phyloP scores from a whole-genome alignment of 2,797 vertebrate genomes.

The Sebastes taczanowskii region DNA sequence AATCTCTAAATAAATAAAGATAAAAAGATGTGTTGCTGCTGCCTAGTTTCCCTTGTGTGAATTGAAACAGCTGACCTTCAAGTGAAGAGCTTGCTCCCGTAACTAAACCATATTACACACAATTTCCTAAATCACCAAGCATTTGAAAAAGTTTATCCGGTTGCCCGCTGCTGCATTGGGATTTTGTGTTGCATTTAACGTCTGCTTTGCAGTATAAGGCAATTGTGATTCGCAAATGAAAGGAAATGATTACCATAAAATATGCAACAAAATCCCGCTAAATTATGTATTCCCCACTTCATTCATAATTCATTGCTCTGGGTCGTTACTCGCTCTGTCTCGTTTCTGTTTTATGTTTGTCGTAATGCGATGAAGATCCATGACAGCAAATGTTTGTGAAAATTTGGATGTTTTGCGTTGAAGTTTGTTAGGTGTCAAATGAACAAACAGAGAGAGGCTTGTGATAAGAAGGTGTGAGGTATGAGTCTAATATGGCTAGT shows the following conservation, averaged over 20 bases:
- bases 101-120: not conserved
- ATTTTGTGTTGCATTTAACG: conserved; percentile 23
- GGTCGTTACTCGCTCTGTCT: conserved; percentile 56
- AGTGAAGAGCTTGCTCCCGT: not conserved
- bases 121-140: not conserved
- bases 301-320: conserved; percentile 76
- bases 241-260: conserved; percentile 78
- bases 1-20: not conserved
- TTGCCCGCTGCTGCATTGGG: not conserved
- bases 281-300: conserved; percentile 75
- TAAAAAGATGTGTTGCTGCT: not conserved
- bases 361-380: conserved; percentile 32
- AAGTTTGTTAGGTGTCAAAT: not conserved
- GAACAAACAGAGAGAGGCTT: not conserved
- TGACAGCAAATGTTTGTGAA: conserved; percentile 8
- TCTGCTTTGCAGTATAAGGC: conserved; percentile 38
- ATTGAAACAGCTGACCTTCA: not conserved
- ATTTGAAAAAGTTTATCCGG: not conserved
- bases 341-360: conserved; percentile 29
- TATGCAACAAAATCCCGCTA: conserved; percentile 72
- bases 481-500: not conserved
- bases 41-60: not conserved
- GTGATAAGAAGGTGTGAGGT: not conserved
- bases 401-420: not conserved
- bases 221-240: conserved; percentile 65